Evolutionary conservation across 2,888 invertebrate species (phyloP).

Genomic region (Acrobasis consociella): DNA sequence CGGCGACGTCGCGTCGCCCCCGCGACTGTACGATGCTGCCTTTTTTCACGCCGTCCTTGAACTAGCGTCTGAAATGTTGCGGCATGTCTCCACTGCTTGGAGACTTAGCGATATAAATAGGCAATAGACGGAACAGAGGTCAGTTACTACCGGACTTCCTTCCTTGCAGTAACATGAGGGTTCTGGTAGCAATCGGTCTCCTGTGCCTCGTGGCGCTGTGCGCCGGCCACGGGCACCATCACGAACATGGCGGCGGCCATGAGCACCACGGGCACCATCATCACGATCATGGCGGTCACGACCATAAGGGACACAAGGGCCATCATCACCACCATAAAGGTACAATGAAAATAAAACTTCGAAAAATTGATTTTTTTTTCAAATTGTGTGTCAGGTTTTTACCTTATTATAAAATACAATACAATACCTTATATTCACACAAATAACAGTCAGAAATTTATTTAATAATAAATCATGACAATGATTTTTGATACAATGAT

Average conservation of each 20-base stretch:
- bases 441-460: no score
- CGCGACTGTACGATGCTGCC: conserved; percentile 32
- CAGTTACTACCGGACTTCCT: conserved; percentile 73
- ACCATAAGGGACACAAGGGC: conserved; percentile 89
- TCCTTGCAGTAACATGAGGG: conserved; percentile 60
- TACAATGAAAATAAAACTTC: neutral
- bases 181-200: conserved; percentile 53
- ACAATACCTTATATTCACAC: no score
- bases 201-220: conserved; percentile 65
- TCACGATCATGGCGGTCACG: conserved; percentile 87
- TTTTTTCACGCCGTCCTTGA: conserved; percentile 67
- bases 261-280: conserved; percentile 86
- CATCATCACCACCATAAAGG: conserved; percentile 89
- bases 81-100: conserved; percentile 70
- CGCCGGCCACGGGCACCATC: conserved; percentile 76
- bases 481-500: no score
- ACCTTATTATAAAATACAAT: no score
- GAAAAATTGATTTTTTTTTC: no score
- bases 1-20: conserved; percentile 7
- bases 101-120: conserved; percentile 72
- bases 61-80: conserved; percentile 67
- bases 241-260: conserved; percentile 85
- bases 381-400: no score
- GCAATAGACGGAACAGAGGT: conserved; percentile 60
- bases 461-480: no score